Base-by-base conservation (phyloP, 2,113 vertebrate genomes). In the Cavia porcellus region DNA sequence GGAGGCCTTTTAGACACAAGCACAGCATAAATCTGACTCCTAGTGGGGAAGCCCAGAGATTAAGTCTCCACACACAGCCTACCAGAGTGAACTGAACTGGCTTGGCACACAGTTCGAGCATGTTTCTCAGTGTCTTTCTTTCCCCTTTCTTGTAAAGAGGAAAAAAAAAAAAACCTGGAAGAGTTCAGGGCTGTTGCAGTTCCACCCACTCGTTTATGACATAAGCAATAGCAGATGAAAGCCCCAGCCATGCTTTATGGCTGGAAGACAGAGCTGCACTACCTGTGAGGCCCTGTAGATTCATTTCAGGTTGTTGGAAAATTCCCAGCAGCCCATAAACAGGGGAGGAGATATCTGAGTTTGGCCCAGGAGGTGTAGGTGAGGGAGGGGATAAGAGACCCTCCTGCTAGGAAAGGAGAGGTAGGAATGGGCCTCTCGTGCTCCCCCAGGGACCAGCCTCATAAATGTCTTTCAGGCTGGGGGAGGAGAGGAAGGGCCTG, bases 241-340 rank as follows among this genome's bases (percentile, higher is more conserved):
- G 97, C 22, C 28, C 15, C 9, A 42, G 74, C 86, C 20, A 0
- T 79, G 85, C 52, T 97, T 97, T 96, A 98, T 50, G 90, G 94
- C 94, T 57, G 42, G 0, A 52, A 85, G 92, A 89, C 0, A 0
- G 86, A 87, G 88, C 90, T 50, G 85, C 4, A 79, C 97, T 95
- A 97, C 97, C 95, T 96, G 98, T 93, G 97, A 90, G 97, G 96
- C 91, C 96, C 64, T 9, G 1, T 11, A 59, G 92, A 94, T 95
- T 75, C 97, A 92, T 95, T 88, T 94, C 90, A 77, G 92, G 92
- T 68, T 96, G 86, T 92, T 97, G 98, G 96, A 97, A 93, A 94
- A 92, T 38, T 81, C 96, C 97, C 97, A 95, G 28, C 3, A 0
- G 79, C 92, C 86, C 92, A 93, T 96, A 97, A 97, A 97, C 86